phyloP scores from a whole-genome alignment of 2,888 invertebrate species.

The Nycteola revayana region DNA sequence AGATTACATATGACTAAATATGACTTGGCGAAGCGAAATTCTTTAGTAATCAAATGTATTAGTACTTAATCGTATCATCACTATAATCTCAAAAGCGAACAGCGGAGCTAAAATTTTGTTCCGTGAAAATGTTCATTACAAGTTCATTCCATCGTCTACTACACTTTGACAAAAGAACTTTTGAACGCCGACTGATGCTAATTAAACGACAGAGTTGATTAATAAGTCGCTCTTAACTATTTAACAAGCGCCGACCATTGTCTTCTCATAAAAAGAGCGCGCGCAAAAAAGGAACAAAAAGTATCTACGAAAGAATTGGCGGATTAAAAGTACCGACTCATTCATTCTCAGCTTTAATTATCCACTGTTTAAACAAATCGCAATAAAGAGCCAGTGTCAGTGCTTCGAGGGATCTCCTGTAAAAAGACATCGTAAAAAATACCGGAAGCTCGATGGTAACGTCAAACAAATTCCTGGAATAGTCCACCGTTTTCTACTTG shows the following conservation, averaged over 20 bases:
- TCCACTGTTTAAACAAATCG: slow-evolving; percentile 77
- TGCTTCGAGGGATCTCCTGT: slow-evolving; percentile 43
- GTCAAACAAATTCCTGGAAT: slow-evolving; percentile 62
- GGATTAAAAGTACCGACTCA: slow-evolving; percentile 69
- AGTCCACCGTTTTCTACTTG: slow-evolving; percentile 48
- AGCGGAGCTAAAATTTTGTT: too few species aligned
- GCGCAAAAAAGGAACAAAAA: slow-evolving; percentile 53
- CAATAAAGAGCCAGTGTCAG: slow-evolving; percentile 58
- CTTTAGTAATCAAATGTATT: too few species aligned
- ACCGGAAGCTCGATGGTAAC: slow-evolving; percentile 49
- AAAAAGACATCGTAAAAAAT: slow-evolving; percentile 54
- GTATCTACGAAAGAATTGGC: slow-evolving; percentile 49
- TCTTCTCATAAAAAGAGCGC: slow-evolving; percentile 61
- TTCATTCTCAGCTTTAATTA: slow-evolving; percentile 75
- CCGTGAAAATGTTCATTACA: slow-evolving; percentile 11
- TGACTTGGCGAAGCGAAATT: too few species aligned
- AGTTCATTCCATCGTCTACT: slow-evolving; percentile 40
- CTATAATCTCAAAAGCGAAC: too few species aligned
- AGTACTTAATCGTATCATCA: too few species aligned
- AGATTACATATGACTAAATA: too few species aligned
- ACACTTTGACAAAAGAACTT: slow-evolving; percentile 47
- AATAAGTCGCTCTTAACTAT: slow-evolving; percentile 68
- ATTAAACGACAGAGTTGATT: slow-evolving; percentile 69
- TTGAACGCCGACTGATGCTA: slow-evolving; percentile 50
- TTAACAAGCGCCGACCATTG: slow-evolving; percentile 66